Evolutionary conservation across 2,113 vertebrate species (phyloP).

Genomic region (Pomatostomus ruficeps): DNA sequence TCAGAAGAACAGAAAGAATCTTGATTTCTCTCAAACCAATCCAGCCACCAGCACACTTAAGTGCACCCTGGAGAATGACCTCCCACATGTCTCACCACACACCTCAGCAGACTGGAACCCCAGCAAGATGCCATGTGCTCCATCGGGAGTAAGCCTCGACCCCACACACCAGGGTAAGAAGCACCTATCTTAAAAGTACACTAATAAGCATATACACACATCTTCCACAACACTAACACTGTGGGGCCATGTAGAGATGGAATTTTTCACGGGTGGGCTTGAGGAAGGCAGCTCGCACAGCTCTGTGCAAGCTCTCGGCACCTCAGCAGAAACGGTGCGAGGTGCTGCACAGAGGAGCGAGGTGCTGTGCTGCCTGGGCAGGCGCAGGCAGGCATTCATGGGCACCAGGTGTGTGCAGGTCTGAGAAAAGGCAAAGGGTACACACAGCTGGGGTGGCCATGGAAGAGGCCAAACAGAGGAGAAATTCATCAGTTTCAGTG

Average conservation of each 20-base stretch:
- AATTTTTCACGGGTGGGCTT: neutral
- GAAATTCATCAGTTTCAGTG: neutral
- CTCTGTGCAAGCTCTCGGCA: accelerated
- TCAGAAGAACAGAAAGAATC: neutral
- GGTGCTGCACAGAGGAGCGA: neutral
- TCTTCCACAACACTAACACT: neutral
- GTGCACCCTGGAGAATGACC: accelerated
- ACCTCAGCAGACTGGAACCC: neutral
- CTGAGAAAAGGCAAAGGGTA: neutral
- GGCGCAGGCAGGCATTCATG: accelerated
- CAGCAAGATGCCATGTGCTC: accelerated
- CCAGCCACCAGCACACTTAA: neutral
- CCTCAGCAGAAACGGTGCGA: accelerated
- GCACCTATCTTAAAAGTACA: neutral
- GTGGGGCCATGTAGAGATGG: accelerated
- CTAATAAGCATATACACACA: neutral
- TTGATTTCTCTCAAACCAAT: neutral
- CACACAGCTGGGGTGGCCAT: neutral
- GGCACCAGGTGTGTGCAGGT: neutral
- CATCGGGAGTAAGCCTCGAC: accelerated
- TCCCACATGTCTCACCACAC: neutral
- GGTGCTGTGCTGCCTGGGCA: neutral
- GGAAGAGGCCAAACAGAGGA: neutral
- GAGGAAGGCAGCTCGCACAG: neutral
- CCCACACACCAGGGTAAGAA: neutral